phyloP scores from a whole-genome alignment of 2,797 vertebrate species.

The Steatocranus sp. region DNA sequence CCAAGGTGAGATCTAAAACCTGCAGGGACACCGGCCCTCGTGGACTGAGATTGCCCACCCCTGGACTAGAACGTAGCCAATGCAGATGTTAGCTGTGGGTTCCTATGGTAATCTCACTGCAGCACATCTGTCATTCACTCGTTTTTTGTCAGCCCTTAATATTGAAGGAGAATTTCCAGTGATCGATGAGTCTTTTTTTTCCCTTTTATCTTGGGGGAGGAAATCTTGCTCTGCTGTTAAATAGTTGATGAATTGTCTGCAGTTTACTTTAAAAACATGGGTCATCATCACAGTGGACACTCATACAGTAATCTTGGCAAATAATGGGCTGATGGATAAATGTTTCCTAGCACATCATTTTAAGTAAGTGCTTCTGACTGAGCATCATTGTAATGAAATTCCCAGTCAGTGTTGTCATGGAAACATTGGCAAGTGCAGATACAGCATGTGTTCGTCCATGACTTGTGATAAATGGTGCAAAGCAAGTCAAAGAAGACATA shows the following conservation, averaged over 20 bases:
- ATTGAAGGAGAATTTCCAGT: not conserved
- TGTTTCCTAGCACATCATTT: not conserved
- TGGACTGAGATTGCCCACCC: no score
- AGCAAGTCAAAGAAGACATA: not conserved
- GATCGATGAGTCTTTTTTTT: not conserved
- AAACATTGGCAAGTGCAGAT: slow-evolving; percentile 31
- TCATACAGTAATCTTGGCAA: not conserved
- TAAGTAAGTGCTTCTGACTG: not conserved
- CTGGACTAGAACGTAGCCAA: slow-evolving; percentile 1
- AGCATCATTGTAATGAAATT: not conserved
- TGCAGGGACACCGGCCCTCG: no score
- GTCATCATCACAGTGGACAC: not conserved
- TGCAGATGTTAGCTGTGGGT: slow-evolving; percentile 35
- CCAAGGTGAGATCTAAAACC: no score
- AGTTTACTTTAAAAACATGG: not conserved
- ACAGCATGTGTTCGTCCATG: not conserved
- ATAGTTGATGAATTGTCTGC: not conserved
- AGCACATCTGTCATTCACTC: not conserved
- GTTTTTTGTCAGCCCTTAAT: not conserved
- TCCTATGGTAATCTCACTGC: slow-evolving; percentile 65
- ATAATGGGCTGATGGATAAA: not conserved
- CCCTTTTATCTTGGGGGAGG: not conserved
- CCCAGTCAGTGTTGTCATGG: slow-evolving; percentile 41
- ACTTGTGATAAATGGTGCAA: not conserved
- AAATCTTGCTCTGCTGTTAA: not conserved